These are phyloP conservation scores for Champsocephalus esox DNA, from an alignment of 2,797 vertebrate species.

Conservation along the genomic window DNA sequence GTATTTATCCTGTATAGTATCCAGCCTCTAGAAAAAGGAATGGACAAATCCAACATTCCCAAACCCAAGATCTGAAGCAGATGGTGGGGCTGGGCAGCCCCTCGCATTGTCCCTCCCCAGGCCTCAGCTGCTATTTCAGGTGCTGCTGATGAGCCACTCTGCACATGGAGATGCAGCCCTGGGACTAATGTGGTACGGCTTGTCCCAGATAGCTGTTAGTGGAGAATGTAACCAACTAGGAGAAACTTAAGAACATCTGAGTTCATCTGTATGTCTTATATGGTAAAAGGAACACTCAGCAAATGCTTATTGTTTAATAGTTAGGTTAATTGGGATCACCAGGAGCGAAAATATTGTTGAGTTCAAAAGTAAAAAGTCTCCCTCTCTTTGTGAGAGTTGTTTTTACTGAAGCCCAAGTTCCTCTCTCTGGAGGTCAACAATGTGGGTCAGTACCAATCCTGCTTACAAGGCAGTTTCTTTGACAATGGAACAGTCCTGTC, in stretches of 20 bases:
- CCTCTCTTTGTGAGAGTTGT: slow-evolving; percentile 54
- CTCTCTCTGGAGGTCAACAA: slow-evolving; percentile 62
- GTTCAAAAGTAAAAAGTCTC: slow-evolving; percentile 11
- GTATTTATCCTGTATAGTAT: slow-evolving; percentile 62
- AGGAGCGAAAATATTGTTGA: slow-evolving; percentile 9
- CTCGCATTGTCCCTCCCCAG: slow-evolving; percentile 52
- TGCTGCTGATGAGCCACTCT: slow-evolving; percentile 68
- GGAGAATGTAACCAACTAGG: slow-evolving; percentile 46
- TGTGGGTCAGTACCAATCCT: slow-evolving; percentile 66
- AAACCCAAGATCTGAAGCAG: slow-evolving; percentile 65
- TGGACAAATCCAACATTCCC: slow-evolving; percentile 45
- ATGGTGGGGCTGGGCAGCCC: slow-evolving; percentile 64
- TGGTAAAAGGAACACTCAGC: slow-evolving; percentile 27
- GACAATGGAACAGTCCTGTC: slow-evolving; percentile 72
- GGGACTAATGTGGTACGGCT: slow-evolving; percentile 67
- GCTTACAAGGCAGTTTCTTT: slow-evolving; percentile 76
- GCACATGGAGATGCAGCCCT: slow-evolving; percentile 49
- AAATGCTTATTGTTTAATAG: slow-evolving; percentile 37
- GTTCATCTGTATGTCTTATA: slow-evolving; percentile 23
- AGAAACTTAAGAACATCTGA: slow-evolving; percentile 41
- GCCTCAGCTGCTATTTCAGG: slow-evolving; percentile 77
- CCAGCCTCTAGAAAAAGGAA: slow-evolving; percentile 53
- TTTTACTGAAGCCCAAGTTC: slow-evolving; percentile 64
- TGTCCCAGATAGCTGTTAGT: slow-evolving; percentile 73
- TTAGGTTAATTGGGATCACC: slow-evolving; percentile 32